phyloP scores from a whole-genome alignment of 2,888 invertebrate genomes.

The Ernsta delagoae region DNA sequence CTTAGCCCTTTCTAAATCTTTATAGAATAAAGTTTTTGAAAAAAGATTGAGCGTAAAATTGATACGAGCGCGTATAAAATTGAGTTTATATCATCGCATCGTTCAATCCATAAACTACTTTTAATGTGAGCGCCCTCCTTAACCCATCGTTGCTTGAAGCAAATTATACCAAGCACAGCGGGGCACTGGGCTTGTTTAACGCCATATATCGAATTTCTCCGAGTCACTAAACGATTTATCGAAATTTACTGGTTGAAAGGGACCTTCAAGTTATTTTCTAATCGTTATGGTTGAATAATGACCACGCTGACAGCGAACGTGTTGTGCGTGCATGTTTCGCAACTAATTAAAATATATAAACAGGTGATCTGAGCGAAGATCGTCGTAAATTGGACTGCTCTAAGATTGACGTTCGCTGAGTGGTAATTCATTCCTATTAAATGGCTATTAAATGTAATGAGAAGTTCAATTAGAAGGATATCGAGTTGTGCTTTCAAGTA shows the following conservation, averaged over 20 bases:
- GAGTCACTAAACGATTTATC: slow-evolving; percentile 61
- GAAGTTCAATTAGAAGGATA: no score
- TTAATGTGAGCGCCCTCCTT: slow-evolving; percentile 28
- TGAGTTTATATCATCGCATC: slow-evolving; percentile 3
- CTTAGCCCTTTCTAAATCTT: neutral
- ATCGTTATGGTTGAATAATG: slow-evolving; percentile 37
- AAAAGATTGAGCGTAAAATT: neutral
- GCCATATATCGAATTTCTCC: slow-evolving; percentile 67
- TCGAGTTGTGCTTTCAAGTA: no score
- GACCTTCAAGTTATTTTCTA: slow-evolving; percentile 40
- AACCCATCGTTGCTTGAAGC: slow-evolving; percentile 50
- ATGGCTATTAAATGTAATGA: no score
- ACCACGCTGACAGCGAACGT: slow-evolving; percentile 33
- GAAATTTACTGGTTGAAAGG: slow-evolving; percentile 48
- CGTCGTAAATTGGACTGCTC: slow-evolving; percentile 11
- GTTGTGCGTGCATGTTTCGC: slow-evolving; percentile 33
- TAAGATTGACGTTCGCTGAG: neutral
- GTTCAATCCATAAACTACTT: neutral
- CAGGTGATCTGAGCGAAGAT: slow-evolving; percentile 18
- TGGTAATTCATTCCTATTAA: neutral
- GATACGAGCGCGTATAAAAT: neutral
- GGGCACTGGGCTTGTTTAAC: slow-evolving; percentile 60
- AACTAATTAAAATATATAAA: slow-evolving; percentile 36
- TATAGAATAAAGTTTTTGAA: neutral
- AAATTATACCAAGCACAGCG: slow-evolving; percentile 72